phyloP scores from a whole-genome alignment of 2,888 invertebrate genomes.

The Furcula furcula region DNA sequence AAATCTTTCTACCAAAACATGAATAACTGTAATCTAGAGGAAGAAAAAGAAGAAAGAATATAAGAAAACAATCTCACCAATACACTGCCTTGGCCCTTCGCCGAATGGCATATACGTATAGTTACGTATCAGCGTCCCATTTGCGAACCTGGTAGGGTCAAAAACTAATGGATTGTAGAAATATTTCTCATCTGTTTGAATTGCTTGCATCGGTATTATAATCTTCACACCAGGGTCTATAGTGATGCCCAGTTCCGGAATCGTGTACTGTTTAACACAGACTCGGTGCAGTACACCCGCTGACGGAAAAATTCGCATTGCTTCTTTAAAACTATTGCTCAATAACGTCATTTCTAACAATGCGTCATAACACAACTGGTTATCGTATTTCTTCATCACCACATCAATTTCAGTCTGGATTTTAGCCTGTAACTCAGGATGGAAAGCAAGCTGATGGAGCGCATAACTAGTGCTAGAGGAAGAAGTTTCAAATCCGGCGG shows the following conservation, averaged over 20 bases:
- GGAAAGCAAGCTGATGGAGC: conserved; percentile 49
- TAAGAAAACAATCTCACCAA: conserved; percentile 16
- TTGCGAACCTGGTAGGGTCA: conserved; percentile 14
- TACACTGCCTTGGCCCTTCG: conserved; percentile 29
- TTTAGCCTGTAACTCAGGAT: conserved; percentile 49
- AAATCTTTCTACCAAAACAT: neutral
- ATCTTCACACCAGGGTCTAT: conserved; percentile 14
- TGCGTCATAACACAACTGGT: conserved; percentile 40
- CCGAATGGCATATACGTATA: conserved; percentile 29
- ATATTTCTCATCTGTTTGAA: conserved; percentile 22
- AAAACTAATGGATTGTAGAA: conserved; percentile 31
- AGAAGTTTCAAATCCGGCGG: conserved; percentile 61
- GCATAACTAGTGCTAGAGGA: conserved; percentile 51
- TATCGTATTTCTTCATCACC: conserved; percentile 32
- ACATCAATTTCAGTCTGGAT: conserved; percentile 47
- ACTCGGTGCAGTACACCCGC: conserved; percentile 31
- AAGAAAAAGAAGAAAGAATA: neutral
- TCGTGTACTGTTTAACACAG: conserved; percentile 23
- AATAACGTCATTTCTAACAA: conserved; percentile 41
- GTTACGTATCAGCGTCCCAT: too few relatives aligned
- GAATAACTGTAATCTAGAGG: neutral
- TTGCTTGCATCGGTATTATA: conserved; percentile 22
- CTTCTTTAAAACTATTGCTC: conserved; percentile 39
- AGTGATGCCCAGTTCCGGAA: conserved; percentile 20
- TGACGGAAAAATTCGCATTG: conserved; percentile 37